Evolutionary conservation across 2,113 vertebrate genomes (phyloP).

Genomic region (Chrysochloris asiatica): DNA sequence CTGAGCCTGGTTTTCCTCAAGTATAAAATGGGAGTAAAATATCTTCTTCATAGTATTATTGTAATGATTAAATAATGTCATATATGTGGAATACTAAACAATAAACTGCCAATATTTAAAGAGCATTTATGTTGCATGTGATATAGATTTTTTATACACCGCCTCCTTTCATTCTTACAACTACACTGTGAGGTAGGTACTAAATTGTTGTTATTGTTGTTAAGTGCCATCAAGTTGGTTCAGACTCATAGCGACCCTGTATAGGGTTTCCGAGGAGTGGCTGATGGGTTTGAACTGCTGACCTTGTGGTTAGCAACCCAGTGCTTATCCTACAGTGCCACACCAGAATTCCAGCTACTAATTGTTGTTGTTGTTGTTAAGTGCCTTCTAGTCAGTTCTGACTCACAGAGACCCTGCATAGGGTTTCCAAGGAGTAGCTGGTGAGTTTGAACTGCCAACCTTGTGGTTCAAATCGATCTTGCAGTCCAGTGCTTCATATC

Average conservation of each 20-base stretch:
- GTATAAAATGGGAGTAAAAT: neutral
- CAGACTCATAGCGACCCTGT: neutral
- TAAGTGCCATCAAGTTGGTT: neutral
- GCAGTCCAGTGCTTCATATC: too few species aligned
- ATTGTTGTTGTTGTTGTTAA: too few species aligned
- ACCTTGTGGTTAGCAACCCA: too few species aligned
- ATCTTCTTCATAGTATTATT: neutral
- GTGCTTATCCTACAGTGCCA: too few species aligned
- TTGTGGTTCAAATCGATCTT: too few species aligned
- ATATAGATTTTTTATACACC: neutral
- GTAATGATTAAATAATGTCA: neutral
- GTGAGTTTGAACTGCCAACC: too few species aligned
- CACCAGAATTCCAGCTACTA: too few species aligned
- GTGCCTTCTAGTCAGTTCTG: too few species aligned
- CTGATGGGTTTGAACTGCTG: too few species aligned
- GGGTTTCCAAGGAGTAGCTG: too few species aligned
- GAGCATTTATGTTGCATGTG: neutral
- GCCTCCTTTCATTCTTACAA: slow-evolving; percentile 1
- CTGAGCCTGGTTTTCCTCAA: slow-evolving; percentile 3
- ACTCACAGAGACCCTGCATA: too few species aligned
- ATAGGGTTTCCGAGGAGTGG: too few species aligned
- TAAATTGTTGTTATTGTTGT: neutral
- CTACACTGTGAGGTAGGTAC: neutral
- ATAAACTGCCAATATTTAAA: neutral
- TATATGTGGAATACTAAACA: neutral